Evolutionary conservation across 2,888 invertebrate genomes (phyloP).

Genomic region (Thecocarcelia acutangulata): DNA sequence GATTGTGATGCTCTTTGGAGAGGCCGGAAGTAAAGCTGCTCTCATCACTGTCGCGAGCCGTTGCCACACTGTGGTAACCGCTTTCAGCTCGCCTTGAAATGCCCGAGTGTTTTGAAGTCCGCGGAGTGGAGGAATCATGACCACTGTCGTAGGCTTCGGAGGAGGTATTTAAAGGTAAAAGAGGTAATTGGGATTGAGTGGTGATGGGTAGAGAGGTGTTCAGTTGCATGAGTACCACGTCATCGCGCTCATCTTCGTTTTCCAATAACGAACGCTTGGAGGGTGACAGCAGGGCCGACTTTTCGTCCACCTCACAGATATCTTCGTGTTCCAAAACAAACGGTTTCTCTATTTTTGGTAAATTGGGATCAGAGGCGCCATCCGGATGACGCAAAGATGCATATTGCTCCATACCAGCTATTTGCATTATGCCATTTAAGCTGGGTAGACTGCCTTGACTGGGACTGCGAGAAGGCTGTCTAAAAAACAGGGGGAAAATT

Average conservation of each 20-base stretch:
- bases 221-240: slow-evolving; percentile 68
- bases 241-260: slow-evolving; percentile 72
- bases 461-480: slow-evolving; percentile 80
- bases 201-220: slow-evolving; percentile 75
- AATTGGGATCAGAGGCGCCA: slow-evolving; percentile 95
- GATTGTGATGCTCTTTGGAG: slow-evolving; percentile 80
- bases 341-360: slow-evolving; percentile 82
- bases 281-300: slow-evolving; percentile 76
- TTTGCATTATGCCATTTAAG: slow-evolving; percentile 86
- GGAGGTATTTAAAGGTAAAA: slow-evolving; percentile 82
- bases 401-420: slow-evolving; percentile 83
- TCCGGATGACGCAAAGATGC: slow-evolving; percentile 93
- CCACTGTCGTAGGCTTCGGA: slow-evolving; percentile 89
- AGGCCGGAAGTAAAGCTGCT: slow-evolving; percentile 90
- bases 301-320: slow-evolving; percentile 80
- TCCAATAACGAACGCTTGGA: slow-evolving; percentile 77
- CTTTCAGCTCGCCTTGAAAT: slow-evolving; percentile 92
- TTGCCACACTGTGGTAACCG: slow-evolving; percentile 94
- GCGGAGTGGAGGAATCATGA: slow-evolving; percentile 91
- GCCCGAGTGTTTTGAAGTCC: slow-evolving; percentile 91
- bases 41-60: slow-evolving; percentile 90
- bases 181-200: slow-evolving; percentile 79
- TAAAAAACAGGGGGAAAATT: slow-evolving; percentile 44
- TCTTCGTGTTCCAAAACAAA: slow-evolving; percentile 77
- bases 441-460: slow-evolving; percentile 82